These are phyloP conservation scores for Torymus texanus DNA, from an alignment of 2,888 invertebrate species.

Conservation along the genomic window DNA sequence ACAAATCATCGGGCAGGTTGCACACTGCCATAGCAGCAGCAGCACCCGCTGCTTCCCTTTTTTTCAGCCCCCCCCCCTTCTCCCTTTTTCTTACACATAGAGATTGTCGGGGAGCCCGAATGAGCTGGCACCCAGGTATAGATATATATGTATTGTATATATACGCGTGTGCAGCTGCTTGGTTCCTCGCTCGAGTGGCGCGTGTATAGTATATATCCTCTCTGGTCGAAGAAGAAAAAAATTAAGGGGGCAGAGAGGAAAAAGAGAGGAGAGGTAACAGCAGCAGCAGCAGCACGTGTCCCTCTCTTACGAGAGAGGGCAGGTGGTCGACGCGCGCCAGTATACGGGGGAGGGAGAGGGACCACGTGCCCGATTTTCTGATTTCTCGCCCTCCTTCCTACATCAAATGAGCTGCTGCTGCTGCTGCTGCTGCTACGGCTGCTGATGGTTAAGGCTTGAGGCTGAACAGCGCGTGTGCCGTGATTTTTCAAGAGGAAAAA, in stretches of 20 bases:
- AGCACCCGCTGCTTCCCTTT: conserved; percentile 1
- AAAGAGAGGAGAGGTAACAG: conserved; percentile 47
- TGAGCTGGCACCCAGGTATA: neutral
- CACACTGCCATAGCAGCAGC: neutral
- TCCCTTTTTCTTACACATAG: neutral
- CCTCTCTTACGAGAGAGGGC: conserved; percentile 61
- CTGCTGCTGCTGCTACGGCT: conserved; percentile 43
- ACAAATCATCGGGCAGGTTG: neutral
- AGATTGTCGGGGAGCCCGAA: conserved; percentile 11
- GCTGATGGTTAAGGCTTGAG: conserved; percentile 28
- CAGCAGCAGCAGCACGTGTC: conserved; percentile 70
- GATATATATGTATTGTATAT: conserved; percentile 40
- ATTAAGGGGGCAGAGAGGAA: neutral
- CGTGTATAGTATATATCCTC: conserved; percentile 12
- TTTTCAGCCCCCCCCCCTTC: neutral
- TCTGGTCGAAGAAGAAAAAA: conserved; percentile 48
- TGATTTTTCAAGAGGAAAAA: conserved; percentile 23
- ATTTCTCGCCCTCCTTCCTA: conserved; percentile 62
- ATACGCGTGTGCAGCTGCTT: conserved; percentile 52
- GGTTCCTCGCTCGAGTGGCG: conserved; percentile 32
- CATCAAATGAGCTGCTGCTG: conserved; percentile 57
- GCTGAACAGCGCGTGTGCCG: conserved; percentile 16
- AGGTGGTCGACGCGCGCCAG: conserved; percentile 72
- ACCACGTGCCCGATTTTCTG: conserved; percentile 49
- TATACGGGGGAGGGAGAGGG: conserved; percentile 11